phyloP scores from a whole-genome alignment of 2,797 vertebrate genomes.

The Helicolenus hilgendorfi region DNA sequence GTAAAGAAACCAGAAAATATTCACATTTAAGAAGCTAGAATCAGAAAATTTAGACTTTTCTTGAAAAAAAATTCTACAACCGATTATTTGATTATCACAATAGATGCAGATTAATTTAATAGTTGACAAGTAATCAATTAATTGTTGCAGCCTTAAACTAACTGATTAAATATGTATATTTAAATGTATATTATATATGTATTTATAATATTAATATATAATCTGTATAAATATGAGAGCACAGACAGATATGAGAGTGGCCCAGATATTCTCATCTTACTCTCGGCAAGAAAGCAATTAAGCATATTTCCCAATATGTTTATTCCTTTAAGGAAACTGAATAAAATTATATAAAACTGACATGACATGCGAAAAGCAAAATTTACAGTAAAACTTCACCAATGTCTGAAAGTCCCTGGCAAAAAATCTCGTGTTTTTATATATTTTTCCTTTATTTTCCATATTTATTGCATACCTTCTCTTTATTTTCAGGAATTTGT shows the following conservation, averaged over 20 bases:
- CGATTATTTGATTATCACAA: too few relatives aligned
- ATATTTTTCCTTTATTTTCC: not conserved
- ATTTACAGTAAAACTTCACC: not conserved
- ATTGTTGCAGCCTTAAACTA: too few relatives aligned
- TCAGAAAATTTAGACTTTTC: too few relatives aligned
- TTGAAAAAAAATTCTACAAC: too few relatives aligned
- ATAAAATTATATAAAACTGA: not conserved
- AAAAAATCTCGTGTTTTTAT: not conserved
- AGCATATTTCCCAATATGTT: not conserved
- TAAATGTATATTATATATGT: not conserved
- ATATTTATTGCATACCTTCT: not conserved
- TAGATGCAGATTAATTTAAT: too few relatives aligned
- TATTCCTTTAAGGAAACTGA: not conserved
- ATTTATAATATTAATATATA: too few relatives aligned
- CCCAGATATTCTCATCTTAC: not conserved
- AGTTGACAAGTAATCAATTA: too few relatives aligned
- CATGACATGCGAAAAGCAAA: not conserved
- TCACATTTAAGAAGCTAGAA: too few relatives aligned
- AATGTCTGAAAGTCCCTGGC: not conserved
- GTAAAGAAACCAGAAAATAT: too few relatives aligned
- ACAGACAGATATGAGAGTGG: not conserved
- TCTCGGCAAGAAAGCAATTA: not conserved
- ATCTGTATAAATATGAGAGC: too few relatives aligned
- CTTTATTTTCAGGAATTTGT: not conserved
- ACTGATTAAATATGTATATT: too few relatives aligned